Evolutionary conservation across 2,888 invertebrate species (phyloP), one percentile per base, ranked within the genome.

Genomic region (Monochamus alternatus): DNA sequence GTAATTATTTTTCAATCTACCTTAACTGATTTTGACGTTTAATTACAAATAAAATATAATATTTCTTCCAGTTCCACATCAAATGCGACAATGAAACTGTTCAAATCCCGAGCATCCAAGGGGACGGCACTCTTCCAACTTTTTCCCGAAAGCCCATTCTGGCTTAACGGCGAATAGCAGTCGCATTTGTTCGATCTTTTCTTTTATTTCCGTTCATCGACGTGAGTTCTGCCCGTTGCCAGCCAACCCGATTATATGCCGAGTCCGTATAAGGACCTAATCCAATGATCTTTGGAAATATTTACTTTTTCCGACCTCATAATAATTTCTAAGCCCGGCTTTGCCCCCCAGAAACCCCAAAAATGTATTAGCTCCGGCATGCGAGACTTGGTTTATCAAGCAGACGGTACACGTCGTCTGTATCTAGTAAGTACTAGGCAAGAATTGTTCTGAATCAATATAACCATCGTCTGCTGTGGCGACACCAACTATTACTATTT

Each of bases 251-350:
- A 81, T 81, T 83, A 83, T 79, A 80, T 80, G 62, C 81, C 75
- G 84, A 84, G 81, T 80, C 84, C 84, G 78, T 84, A 84, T 81
- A 82, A 84, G 82, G 82, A 75, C 79, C 82, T 84, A 84, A 84
- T 84, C 84, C 84, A 82, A 81, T 83, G 84, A 84, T 83, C 81
- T 83, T 81, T 79, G 79, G 81, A 82, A 84, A 82, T 84, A 84
- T 84, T 84, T 84, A 81, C 81, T 82, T 82, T 84, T 83, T 82
- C 76, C 79, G 80, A 77, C 79, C 79, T 80, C 78, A 74, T 72
- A 70, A 75, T 82, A 80, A 81, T 80, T 82, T 80, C 78, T 84
- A 81, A 83, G 80, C 82, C 75, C 43, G 22, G 62, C 71, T 44
- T 67, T 64, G 58, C 74, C 69, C 51, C 22, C 55, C 47, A 55